Base-by-base conservation (phyloP, 1,140 invertebrate species). In the Drosophila kikkawai region DNA sequence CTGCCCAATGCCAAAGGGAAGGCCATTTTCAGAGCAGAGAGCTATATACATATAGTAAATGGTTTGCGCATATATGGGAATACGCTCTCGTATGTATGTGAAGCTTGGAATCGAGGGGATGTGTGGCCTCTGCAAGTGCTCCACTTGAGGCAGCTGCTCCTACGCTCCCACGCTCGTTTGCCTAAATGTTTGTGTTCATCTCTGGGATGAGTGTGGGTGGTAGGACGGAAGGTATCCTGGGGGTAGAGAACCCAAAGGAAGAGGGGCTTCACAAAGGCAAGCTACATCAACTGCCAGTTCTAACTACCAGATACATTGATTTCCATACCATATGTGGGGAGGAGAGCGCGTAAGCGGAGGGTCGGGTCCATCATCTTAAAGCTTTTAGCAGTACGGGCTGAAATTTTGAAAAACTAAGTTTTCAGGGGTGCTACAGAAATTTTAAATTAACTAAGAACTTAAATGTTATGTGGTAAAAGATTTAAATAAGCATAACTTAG, bases 251-350 rank as follows among this genome's bases (percentile, higher is more conserved):
- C 12, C 42, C 42, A 34, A 34, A n/a, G 22, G 26, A 50, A 50
- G 26, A 19, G 44, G 53, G 51, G 39, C 26, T 57, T 51, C 56
- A 47, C 36, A 53, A 53, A 71, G 37, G 63, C 66, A 69, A 75
- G 76, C 67, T 80, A 83, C 70, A 86, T 80, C 83, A 86, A 86
- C 80, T 87, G 53, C 64, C 55, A 60, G 75, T 67, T 77, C 58
- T 64, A 67, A 73, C 68, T 88, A 66, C 71, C 71, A 86, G 74
- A 79, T 80, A 51, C 81, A 83, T 83, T 83, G 81, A 83, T 85
- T 83, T 77, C 65, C 32, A 83, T 80, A 59, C 77, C 48, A 76
- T 60, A 41, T 22, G 22, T 17, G 13, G 11, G 42, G 42, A 44
- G 3, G 7, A 57, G 32, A 8, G 9, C 17, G 48, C 13, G 17